phyloP scores from a whole-genome alignment of 2,888 invertebrate genomes.

The Stenchaetothrips biformis region DNA sequence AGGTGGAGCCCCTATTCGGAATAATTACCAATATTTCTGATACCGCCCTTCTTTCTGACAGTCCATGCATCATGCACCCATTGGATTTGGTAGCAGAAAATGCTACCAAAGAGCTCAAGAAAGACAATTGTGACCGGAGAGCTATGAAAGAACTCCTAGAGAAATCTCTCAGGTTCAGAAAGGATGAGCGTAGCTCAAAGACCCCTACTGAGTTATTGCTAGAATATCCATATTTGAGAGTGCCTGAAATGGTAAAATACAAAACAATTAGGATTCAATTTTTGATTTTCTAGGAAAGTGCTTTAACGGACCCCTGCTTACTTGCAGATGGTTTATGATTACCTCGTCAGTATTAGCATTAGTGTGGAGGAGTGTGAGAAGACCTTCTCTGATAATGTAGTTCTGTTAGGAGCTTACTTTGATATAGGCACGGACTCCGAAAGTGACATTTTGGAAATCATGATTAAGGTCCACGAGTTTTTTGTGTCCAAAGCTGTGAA shows the following conservation, averaged over 20 bases:
- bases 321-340: conserved; percentile 14
- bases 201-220: background rate
- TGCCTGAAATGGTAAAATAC: background rate
- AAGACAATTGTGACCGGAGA: background rate
- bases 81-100: background rate
- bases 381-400: background rate
- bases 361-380: background rate
- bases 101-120: background rate
- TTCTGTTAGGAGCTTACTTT: background rate
- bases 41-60: background rate
- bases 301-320: too few species aligned
- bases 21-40: background rate
- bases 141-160: background rate
- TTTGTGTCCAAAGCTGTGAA: background rate
- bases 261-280: background rate
- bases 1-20: too few species aligned
- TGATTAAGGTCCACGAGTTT: background rate
- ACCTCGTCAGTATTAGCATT: background rate
- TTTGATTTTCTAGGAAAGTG: background rate
- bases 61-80: background rate
- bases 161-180: background rate
- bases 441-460: background rate
- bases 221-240: background rate
- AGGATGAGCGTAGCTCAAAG: background rate
- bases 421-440: background rate